Conservation (phyloP, 2,113 vertebrate genomes). For the Sminthopsis crassicaudata region DNA sequence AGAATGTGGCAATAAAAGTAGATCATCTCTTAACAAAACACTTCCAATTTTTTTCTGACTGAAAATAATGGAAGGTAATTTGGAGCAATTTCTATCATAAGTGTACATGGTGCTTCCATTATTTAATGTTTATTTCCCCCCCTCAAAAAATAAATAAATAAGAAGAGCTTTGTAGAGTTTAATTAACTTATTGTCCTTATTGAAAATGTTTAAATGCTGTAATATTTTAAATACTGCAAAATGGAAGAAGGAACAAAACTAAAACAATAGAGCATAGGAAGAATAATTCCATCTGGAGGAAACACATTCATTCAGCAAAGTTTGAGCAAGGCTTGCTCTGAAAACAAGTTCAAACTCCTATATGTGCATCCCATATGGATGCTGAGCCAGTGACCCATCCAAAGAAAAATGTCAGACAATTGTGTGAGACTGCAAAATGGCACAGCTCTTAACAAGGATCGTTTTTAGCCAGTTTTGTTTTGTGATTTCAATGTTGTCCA, state of each 20-base stretch:
- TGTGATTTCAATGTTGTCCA: neutral
- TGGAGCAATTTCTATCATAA: slow-evolving; percentile 52
- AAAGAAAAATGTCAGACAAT: slow-evolving; percentile 18
- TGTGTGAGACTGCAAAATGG: neutral
- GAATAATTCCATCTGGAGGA: neutral
- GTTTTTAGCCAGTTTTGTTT: slow-evolving; percentile 16
- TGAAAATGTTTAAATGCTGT: slow-evolving; percentile 10
- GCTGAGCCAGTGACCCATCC: slow-evolving; percentile 63
- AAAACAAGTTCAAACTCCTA: neutral
- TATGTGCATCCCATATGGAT: slow-evolving; percentile 38
- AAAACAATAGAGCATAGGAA: neutral
- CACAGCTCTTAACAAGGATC: neutral
- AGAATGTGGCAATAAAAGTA: slow-evolving; percentile 57
- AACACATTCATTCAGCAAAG: neutral
- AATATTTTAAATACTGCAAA: slow-evolving; percentile 35
- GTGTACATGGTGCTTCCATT: slow-evolving; percentile 27
- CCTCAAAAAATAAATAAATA: slow-evolving; percentile 2
- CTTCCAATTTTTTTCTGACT: slow-evolving; percentile 12
- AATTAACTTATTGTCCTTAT: slow-evolving; percentile 33
- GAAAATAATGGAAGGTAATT: slow-evolving; percentile 69
- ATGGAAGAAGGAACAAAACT: slow-evolving; percentile 6
- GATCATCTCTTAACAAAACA: slow-evolving; percentile 49
- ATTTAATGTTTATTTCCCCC: slow-evolving; percentile 57
- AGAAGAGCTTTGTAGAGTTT: slow-evolving; percentile 15
- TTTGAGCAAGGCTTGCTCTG: neutral